Base-by-base conservation (phyloP, 2,113 vertebrate species). In the Pungitius pungitius region DNA sequence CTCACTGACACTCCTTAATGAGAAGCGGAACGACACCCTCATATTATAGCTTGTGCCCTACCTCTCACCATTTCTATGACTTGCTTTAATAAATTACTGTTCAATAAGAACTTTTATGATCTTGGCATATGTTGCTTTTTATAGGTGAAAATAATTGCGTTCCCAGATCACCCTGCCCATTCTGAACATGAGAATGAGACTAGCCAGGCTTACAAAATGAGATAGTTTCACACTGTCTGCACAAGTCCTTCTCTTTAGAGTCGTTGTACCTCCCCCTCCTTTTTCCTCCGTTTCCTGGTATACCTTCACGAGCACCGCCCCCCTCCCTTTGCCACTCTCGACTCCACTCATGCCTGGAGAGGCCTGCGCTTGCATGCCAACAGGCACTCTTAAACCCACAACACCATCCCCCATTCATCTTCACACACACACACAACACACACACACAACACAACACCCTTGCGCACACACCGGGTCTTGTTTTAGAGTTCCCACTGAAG, bases 41-140 rank as follows among this genome's bases (percentile, higher is more conserved):
- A 69, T 65, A 85, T 90, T 82, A 86, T 82, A 80, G 82, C 79
- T 66, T 27, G 82, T 82, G 84, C 84, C 88, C 83, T 87, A 80
- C 81, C 82, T 84, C 82, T 85, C 75, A 82, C 82, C 84, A 83
- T 85, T 87, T 90, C 89, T 90, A 90, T 86, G 91, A 92, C 93
- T 92, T 92, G 93, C 92, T 94, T 95, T 95, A 95, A 94, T 94
- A 94, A 93, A 94, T 94, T 94, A 94, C 94, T 88, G 88, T 94
- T 92, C 95, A 96, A 97, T 97, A 96, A 96, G 96, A 96, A 92
- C 90, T 96, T 97, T 96, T 96, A 97, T 96, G 96, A 95, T 96
- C 95, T 95, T 95, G 96, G 95, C 96, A 98, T 98, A 96, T 97
- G 96, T 96, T 96, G 95, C 94, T 95, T 97, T 97, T 97, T 97